Percentiles rank a stretch among this genome's conserved stretches.
Conservation (phyloP, 2,113 vertebrate species). For the Passer domesticus region DNA sequence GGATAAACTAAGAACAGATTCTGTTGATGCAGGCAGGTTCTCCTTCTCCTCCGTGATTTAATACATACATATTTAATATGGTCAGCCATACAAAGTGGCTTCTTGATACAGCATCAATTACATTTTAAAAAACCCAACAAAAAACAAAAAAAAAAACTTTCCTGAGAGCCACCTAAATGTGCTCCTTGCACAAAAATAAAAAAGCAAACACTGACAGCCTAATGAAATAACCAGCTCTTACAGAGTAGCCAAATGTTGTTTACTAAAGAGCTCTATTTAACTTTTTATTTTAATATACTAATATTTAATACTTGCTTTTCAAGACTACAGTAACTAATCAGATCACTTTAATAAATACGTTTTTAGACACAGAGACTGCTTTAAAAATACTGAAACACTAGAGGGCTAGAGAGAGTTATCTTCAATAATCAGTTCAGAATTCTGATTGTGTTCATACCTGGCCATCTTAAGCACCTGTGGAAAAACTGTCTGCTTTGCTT, state of each 20-base stretch:
- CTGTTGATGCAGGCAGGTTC: neutral
- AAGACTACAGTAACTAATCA: neutral
- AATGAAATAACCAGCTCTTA: neutral
- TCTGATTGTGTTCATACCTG: neutral
- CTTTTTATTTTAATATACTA: neutral
- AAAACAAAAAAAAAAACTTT: neutral
- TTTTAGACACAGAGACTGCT: neutral
- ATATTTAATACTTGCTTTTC: neutral
- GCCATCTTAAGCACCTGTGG: neutral
- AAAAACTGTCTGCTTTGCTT: neutral
- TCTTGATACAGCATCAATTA: neutral
- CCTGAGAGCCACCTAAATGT: neutral
- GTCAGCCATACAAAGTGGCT: neutral
- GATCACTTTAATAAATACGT: neutral
- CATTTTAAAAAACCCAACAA: neutral
- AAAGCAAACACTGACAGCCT: neutral
- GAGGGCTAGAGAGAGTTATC: neutral
- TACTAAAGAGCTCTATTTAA: neutral
- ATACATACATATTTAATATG: neutral
- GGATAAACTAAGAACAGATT: neutral
- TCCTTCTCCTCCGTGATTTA: neutral
- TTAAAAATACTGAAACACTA: slow-evolving; percentile 22
- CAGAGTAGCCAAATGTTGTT: neutral
- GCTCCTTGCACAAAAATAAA: neutral
- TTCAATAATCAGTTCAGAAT: neutral